Conservation (phyloP, 2,797 vertebrate genomes). For the Melanotaenia pygmaea region DNA sequence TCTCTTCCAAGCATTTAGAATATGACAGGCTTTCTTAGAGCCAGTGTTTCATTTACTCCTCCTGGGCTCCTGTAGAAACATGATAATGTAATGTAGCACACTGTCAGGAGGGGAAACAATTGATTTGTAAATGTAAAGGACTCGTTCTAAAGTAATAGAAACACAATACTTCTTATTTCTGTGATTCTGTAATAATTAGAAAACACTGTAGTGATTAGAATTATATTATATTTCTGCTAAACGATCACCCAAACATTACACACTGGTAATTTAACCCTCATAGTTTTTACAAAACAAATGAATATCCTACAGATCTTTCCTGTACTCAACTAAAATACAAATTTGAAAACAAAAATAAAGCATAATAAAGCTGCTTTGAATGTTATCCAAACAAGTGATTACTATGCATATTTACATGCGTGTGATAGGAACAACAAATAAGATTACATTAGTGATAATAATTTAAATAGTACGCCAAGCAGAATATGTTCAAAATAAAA, state of each 20-base stretch:
- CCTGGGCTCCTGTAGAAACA: not conserved
- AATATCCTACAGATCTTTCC: not conserved
- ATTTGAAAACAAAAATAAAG: not conserved
- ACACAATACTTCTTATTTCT: not conserved
- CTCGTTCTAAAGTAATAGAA: not conserved
- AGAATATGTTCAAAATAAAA: not conserved
- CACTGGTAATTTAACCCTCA: not conserved
- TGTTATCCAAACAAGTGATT: not conserved
- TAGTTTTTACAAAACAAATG: not conserved
- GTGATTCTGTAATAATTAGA: not conserved
- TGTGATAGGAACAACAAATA: not conserved
- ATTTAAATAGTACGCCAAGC: not conserved
- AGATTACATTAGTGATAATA: not conserved
- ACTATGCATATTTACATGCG: not conserved
- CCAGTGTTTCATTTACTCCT: not conserved
- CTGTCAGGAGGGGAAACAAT: not conserved
- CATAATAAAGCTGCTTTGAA: not conserved
- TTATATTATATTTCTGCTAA: not conserved
- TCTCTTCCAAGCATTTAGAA: not conserved
- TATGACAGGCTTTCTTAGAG: not conserved
- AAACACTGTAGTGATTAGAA: not conserved
- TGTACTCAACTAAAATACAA: not conserved
- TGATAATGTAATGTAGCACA: not conserved
- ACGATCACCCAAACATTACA: not conserved
- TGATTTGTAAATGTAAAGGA: not conserved